phyloP scores from a whole-genome alignment of 1,140 invertebrate genomes.

The Carcinoscorpius rotundicauda region DNA sequence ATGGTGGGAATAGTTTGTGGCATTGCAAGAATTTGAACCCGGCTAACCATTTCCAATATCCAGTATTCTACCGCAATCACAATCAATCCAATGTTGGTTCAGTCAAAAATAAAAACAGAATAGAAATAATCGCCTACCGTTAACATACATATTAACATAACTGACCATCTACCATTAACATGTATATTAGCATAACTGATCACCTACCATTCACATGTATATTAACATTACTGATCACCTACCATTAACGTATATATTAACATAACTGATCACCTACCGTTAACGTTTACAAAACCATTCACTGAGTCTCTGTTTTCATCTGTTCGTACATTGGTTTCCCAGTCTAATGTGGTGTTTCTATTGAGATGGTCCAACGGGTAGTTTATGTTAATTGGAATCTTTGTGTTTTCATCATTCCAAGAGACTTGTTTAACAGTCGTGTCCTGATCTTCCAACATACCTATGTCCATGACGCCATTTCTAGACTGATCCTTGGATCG shows the following conservation, averaged over 20 bases:
- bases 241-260: not conserved
- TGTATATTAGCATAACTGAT: not conserved
- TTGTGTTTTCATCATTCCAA: not conserved
- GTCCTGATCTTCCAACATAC: not conserved
- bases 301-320: constrained; percentile 1
- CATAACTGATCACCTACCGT: not conserved
- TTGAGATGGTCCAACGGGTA: not conserved
- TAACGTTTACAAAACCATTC: not conserved
- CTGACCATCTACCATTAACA: not conserved
- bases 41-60: too few relatives aligned
- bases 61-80: too few relatives aligned
- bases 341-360: not conserved
- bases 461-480: too few relatives aligned
- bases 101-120: not conserved
- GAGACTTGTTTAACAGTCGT: not conserved
- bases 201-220: not conserved
- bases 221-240: not conserved
- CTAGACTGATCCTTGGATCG: too few relatives aligned
- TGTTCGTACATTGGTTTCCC: not conserved
- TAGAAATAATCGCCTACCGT: not conserved
- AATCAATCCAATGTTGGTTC: not conserved
- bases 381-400: not conserved
- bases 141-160: not conserved
- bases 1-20: too few relatives aligned
- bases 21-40: too few relatives aligned